Evolutionary conservation across 2,888 invertebrate species (phyloP), one percentile per base, ranked within the genome.

Genomic region (Apotomis betuletana): DNA sequence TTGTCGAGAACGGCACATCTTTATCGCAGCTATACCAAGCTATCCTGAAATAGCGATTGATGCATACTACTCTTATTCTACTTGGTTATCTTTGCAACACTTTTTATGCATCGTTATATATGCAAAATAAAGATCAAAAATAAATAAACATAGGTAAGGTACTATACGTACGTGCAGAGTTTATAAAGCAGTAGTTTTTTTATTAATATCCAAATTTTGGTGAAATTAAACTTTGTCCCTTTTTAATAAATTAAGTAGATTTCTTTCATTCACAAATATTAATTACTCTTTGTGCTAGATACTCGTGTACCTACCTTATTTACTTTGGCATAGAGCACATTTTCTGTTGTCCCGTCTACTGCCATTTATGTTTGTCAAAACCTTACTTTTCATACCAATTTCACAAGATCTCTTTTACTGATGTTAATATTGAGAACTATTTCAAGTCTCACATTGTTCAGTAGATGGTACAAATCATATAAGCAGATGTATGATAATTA

Each of bases 241-340:
- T 51, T 51, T 6, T 41, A 6, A 41, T 62, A 46, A 5, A 15
- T 46, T 46, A 15, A 15, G 15, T 60, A 1, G 15, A 60, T 61
- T 15, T 61, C 27, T 6, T 5, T 46, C n/a, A 51, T 3, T 9
- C 60, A 38, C 27, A 61, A 8, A n/a, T 4, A 62, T 3, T 15
- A 6, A 44, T 41, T 5, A 41, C 41, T 52, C 5, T 41, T 5
- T 54, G 12, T 64, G 64, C 54, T 54, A 54, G 41, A 38, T 41
- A 41, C 13, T 49, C 49, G 49, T 55, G 41, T n/a, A 3, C n/a
- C 52, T n/a, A 3, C n/a, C 52, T 9, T 54, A 12, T 67, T 52
- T 52, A 5, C 15, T 62, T 61, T 55, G 49, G 10, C 15, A 51
- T 51, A 49, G 4, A 62, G 62, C 57, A 62, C 69, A 55, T 55